Base-by-base conservation (phyloP, 2,888 invertebrate genomes). In the Hoplodrina blanda region DNA sequence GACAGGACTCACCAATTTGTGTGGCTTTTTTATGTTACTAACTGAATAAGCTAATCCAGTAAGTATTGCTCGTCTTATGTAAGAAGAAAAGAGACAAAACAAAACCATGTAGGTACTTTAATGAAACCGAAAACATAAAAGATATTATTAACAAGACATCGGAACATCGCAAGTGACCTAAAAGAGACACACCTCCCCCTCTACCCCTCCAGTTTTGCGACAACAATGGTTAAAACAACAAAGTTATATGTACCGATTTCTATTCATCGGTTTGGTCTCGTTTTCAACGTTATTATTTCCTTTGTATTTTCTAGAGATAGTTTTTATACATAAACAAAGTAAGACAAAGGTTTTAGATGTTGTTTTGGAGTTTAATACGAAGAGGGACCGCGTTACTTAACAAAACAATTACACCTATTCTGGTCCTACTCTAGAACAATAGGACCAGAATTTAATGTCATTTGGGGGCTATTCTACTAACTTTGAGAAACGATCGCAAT, bases 191-290 rank as follows among this genome's bases (percentile, higher is more conserved):
- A 17, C 13, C 61, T 17, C 56, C 13, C 41, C 41, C 13, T 10
- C 15, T 44, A 4, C 17, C 6, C 17, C 46, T 17, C 6, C 17
- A 46, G 46, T 65, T 59, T 71, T 76, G 59, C 15, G 46, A 62
- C 17, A 56, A 25, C 46, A 55, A 57, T 52, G 44, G 25, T 41
- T 76, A 71, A 46, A 65, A 76, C 64, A 75, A 75, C 70, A 75
- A 74, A 69, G 53, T 46, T 61, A 61, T 37, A 57, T 41, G 62
- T 54, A 17, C 50, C 25, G 73, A 63, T 73, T 70, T 76, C 60
- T 60, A 60, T 74, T 63, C 46, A 69, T 60, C 52, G 62, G 52
- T 46, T 62, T 63, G 59, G 8, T 52, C 63, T 49, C n/a, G 41
- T 46, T 75, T 74, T 44, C 52, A 46, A 50, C 1, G 49, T 63